phyloP scores from a whole-genome alignment of 2,888 invertebrate species.

The Pristionchus mayeri region DNA sequence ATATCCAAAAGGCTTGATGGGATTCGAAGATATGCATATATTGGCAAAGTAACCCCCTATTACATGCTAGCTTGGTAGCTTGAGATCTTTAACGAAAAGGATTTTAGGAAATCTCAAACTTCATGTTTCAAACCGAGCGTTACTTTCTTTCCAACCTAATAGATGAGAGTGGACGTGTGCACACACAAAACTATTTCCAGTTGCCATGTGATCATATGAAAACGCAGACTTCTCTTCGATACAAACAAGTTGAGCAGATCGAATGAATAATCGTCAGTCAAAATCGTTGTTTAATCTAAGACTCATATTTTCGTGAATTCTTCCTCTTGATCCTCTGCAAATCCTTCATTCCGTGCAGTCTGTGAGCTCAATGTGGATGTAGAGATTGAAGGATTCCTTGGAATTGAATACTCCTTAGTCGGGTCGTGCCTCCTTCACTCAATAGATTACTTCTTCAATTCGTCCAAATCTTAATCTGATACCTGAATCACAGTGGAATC shows the following conservation, averaged over 20 bases:
- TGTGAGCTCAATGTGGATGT: constrained; percentile 38
- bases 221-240: neutral
- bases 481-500: constrained; percentile 48
- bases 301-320: neutral
- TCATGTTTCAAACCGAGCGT: too few relatives aligned
- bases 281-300: too few relatives aligned
- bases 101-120: too few relatives aligned
- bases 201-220: too few relatives aligned
- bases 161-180: too few relatives aligned
- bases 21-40: too few relatives aligned
- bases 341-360: neutral
- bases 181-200: too few relatives aligned
- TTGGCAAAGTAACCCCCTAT: too few relatives aligned
- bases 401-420: constrained; percentile 20
- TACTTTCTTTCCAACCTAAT: too few relatives aligned
- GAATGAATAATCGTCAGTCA: neutral
- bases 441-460: neutral
- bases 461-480: neutral
- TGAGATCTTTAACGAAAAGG: too few relatives aligned
- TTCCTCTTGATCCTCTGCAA: neutral
- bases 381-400: constrained; percentile 33
- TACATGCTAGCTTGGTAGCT: too few relatives aligned
- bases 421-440: constrained; percentile 27
- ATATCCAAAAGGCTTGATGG: too few relatives aligned
- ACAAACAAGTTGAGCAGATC: neutral